These are phyloP conservation scores for Salticus scenicus DNA, from an alignment of 2,888 invertebrate species.

Conservation along the genomic window DNA sequence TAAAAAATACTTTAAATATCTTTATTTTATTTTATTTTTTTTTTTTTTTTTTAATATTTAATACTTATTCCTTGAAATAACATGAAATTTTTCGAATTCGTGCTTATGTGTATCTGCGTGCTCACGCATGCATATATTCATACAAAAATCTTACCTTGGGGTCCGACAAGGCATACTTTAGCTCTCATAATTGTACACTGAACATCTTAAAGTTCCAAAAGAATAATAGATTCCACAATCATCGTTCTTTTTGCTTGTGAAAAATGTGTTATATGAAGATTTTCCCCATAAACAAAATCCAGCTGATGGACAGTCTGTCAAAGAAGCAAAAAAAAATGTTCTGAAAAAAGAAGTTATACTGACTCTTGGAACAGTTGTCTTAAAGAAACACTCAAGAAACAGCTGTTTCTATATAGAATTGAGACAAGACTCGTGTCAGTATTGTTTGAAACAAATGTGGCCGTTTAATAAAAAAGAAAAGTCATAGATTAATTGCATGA, in stretches of 20 bases:
- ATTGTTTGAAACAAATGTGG: neutral
- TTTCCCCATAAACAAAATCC: neutral
- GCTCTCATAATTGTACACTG: slow-evolving; percentile 3
- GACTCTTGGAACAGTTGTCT: neutral
- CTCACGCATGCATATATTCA: no score
- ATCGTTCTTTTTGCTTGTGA: no score
- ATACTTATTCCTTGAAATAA: no score
- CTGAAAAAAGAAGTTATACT: neutral
- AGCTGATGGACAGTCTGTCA: neutral
- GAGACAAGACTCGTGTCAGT: neutral
- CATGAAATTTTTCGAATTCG: no score
- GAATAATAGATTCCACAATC: no score
- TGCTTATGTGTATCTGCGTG: no score
- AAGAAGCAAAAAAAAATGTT: neutral
- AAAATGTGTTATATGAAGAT: neutral
- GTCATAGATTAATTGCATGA: no score
- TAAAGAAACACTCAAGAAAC: neutral
- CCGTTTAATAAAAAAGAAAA: no score
- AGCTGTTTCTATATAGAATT: neutral
- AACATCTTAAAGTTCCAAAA: no score
- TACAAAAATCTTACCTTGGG: slow-evolving; percentile 43
- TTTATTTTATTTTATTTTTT: no score
- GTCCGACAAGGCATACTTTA: slow-evolving; percentile 35
- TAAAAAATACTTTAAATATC: no score
- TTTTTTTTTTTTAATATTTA: no score